phyloP scores from a whole-genome alignment of 2,113 vertebrate genomes.

The Calonectris borealis region DNA sequence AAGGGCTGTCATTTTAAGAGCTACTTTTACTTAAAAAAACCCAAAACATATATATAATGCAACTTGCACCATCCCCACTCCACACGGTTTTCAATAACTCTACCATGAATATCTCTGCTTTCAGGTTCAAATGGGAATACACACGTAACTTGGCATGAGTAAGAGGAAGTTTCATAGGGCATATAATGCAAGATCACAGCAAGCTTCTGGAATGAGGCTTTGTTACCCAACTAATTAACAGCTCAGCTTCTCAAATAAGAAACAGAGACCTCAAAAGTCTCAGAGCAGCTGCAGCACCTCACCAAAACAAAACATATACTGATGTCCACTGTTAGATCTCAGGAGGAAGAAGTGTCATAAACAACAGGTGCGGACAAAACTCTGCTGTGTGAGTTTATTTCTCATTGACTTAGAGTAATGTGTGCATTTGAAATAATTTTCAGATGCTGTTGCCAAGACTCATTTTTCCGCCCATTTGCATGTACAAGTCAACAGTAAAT shows the following conservation, averaged over 20 bases:
- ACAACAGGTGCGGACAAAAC: not conserved
- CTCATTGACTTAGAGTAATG: not conserved
- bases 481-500: not conserved
- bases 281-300: not conserved
- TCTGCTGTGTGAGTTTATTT: not conserved
- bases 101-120: not conserved
- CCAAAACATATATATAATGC: too few species aligned
- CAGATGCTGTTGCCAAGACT: not conserved
- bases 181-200: not conserved
- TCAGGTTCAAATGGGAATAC: not conserved
- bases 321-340: not conserved
- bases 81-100: not conserved
- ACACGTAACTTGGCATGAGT: not conserved
- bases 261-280: not conserved
- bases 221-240: not conserved
- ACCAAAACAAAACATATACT: not conserved
- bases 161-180: not conserved
- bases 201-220: not conserved
- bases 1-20: not conserved
- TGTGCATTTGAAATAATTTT: not conserved
- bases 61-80: not conserved
- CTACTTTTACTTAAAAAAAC: not conserved
- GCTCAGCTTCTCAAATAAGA: not conserved
- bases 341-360: not conserved
- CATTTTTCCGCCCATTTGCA: not conserved